Percentiles rank a stretch among this genome's conserved stretches.
Evolutionary conservation across 2,888 invertebrate genomes (phyloP).

Genomic region (Anthrax anthrax): DNA sequence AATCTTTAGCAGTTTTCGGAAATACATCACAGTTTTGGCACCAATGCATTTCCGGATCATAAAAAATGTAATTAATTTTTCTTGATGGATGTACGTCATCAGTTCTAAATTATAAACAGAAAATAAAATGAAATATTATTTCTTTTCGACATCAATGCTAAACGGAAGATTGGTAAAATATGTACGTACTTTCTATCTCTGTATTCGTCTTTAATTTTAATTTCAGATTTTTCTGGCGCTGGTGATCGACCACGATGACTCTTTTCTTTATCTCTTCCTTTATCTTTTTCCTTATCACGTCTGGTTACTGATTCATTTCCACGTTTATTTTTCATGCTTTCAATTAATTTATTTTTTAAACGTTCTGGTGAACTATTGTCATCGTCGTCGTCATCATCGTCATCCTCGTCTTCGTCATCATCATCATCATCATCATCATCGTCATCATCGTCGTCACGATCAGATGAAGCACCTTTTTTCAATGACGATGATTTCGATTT

Average conservation of each 20-base stretch:
- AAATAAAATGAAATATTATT: not conserved
- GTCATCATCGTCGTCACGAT: constrained; percentile 15
- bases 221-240: not conserved
- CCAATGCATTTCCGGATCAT: constrained; percentile 85
- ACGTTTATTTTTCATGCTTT: constrained; percentile 29
- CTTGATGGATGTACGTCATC: constrained; percentile 8
- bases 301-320: not conserved
- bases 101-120: constrained; percentile 7
- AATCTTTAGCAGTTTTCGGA: constrained; percentile 74
- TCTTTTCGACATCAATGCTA: too few species aligned
- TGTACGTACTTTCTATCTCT: not conserved
- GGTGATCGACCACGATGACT: not conserved
- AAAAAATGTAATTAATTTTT: constrained; percentile 66
- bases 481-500: constrained; percentile 12
- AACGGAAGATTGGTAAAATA: too few species aligned
- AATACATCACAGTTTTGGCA: constrained; percentile 75
- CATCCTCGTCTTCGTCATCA: constrained; percentile 11
- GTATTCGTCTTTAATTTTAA: not conserved
- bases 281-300: constrained; percentile 14
- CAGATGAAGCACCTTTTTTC: constrained; percentile 6
- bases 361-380: constrained; percentile 30
- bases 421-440: too few species aligned
- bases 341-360: constrained; percentile 31
- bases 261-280: constrained; percentile 2
- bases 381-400: constrained; percentile 8